These are phyloP conservation scores for Muscicapa striata DNA, from an alignment of 2,797 vertebrate genomes.

Conservation along the genomic window DNA sequence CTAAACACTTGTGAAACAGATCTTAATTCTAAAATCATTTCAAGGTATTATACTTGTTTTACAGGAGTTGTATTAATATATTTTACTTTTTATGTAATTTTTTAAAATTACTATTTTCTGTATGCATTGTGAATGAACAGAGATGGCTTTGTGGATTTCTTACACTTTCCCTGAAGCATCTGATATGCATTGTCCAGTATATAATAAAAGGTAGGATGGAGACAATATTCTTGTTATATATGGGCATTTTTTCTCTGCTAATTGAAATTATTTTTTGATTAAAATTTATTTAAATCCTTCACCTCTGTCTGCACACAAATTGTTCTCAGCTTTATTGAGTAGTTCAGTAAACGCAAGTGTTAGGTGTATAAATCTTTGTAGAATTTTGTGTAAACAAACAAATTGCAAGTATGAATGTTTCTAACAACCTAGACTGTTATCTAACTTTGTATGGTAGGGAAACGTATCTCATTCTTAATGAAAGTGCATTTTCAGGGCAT, in stretches of 20 bases:
- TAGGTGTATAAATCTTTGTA: neutral
- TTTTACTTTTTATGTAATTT: neutral
- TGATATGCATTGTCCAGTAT: neutral
- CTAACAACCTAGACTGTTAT: neutral
- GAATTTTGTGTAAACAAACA: neutral
- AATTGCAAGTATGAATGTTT: neutral
- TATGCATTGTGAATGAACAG: neutral
- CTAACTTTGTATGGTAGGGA: neutral
- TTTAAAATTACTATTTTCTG: neutral
- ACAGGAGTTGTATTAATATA: neutral
- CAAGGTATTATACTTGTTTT: conserved; percentile 7
- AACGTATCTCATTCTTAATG: neutral
- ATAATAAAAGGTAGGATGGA: neutral
- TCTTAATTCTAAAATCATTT: neutral
- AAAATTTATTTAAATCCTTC: neutral
- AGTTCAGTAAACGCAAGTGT: neutral
- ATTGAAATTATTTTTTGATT: neutral
- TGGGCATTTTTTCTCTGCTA: neutral
- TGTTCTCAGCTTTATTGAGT: neutral
- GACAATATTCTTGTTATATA: neutral
- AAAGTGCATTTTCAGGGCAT: neutral
- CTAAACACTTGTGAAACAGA: conserved; percentile 10
- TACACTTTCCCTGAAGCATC: neutral
- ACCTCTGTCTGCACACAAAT: neutral
- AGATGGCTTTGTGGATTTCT: conserved; percentile 17